A percentile compares a stretch with the other conserved stretches of the same genome.
Conservation (phyloP, 2,888 invertebrate species). For the Geotrupes spiniger region DNA sequence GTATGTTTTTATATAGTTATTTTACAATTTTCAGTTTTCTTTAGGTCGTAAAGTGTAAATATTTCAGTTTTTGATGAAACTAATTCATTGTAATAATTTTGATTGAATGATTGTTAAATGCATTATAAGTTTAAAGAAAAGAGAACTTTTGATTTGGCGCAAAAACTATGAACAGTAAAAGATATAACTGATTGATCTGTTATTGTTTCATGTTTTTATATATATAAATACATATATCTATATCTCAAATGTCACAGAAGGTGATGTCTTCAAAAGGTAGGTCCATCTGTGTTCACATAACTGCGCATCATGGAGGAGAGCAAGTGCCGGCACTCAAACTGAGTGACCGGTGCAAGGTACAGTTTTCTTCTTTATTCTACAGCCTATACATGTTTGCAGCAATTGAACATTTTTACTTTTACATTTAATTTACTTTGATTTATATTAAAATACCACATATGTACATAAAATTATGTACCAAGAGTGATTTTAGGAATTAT, state of each 20-base stretch:
- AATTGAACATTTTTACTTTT: constrained; percentile 11
- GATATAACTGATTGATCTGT: too few relatives aligned
- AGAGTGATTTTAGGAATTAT: neutral
- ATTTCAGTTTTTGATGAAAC: too few relatives aligned
- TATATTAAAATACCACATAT: neutral
- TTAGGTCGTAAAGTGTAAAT: too few relatives aligned
- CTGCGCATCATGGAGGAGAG: constrained; percentile 53
- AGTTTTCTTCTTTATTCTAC: constrained; percentile 49
- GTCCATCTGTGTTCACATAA: constrained; percentile 55
- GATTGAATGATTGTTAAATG: too few relatives aligned
- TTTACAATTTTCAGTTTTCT: too few relatives aligned
- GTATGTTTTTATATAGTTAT: too few relatives aligned
- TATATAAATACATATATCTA: neutral
- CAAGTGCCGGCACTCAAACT: constrained; percentile 74
- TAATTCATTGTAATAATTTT: too few relatives aligned
- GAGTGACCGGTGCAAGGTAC: constrained; percentile 80
- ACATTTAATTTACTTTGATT: constrained; percentile 3
- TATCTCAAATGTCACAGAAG: neutral
- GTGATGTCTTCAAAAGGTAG: constrained; percentile 44
- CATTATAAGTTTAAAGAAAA: too few relatives aligned
- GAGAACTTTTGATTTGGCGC: too few relatives aligned
- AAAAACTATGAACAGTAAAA: too few relatives aligned
- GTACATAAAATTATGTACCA: constrained; percentile 2
- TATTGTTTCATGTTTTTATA: constrained; percentile 1
- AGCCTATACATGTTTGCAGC: constrained; percentile 32